These are phyloP conservation scores for Pangasianodon hypophthalmus DNA, from an alignment of 2,113 vertebrate species.

Conservation along the genomic window DNA sequence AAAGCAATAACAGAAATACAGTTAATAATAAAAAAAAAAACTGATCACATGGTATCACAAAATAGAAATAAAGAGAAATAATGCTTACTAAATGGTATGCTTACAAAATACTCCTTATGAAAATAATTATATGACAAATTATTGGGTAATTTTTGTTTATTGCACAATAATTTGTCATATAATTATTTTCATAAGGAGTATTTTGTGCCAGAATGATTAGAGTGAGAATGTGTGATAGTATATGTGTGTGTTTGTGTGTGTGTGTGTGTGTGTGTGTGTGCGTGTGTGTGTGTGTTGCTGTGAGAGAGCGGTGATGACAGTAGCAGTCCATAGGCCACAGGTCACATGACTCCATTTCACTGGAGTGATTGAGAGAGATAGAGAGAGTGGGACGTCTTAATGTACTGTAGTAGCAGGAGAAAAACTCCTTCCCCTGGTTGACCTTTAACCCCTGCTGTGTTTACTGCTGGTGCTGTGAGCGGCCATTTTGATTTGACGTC, in stretches of 20 bases:
- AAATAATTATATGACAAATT: too few species aligned
- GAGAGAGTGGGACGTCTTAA: constrained; percentile 52
- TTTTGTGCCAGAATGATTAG: background rate
- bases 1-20: too few species aligned
- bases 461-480: background rate
- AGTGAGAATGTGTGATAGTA: background rate
- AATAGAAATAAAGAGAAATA: too few species aligned
- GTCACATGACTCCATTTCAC: constrained; percentile 71
- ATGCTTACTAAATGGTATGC: background rate
- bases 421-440: constrained; percentile 61
- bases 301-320: constrained; percentile 76
- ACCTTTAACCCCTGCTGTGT: constrained; percentile 58
- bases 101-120: too few species aligned
- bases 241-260: background rate
- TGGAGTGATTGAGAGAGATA: constrained; percentile 35
- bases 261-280: background rate
- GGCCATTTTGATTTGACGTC: background rate
- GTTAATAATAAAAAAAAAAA: too few species aligned
- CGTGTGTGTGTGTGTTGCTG: background rate
- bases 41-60: too few species aligned
- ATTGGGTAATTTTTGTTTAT: too few species aligned
- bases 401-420: constrained; percentile 59
- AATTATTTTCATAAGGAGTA: background rate
- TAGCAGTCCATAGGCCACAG: constrained; percentile 61
- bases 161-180: background rate